Evolutionary conservation across 2,888 invertebrate genomes (phyloP).

Genomic region (Hymenopus coronatus): DNA sequence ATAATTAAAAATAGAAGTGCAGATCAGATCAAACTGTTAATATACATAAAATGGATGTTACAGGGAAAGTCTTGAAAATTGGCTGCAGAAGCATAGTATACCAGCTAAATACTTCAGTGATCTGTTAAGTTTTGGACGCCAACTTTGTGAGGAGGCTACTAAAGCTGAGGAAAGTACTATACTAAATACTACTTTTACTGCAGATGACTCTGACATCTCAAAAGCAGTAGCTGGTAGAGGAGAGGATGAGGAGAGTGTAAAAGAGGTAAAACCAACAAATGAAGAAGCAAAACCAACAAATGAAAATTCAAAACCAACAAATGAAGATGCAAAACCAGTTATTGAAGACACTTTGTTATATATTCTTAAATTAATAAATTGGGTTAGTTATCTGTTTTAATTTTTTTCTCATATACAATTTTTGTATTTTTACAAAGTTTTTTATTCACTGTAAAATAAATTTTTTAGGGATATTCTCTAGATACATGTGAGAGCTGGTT

Average conservation of each 20-base stretch:
- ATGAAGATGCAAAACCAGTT: neutral
- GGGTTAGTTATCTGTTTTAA: neutral
- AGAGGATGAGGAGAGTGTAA: neutral
- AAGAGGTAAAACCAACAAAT: neutral
- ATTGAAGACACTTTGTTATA: neutral
- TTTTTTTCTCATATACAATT: neutral
- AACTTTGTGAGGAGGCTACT: neutral
- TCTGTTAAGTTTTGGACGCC: slow-evolving; percentile 54
- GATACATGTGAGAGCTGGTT: slow-evolving; percentile 58
- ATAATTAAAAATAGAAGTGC: neutral
- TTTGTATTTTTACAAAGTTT: neutral
- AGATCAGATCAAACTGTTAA: neutral
- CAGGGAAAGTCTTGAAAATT: slow-evolving; percentile 47
- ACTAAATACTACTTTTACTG: neutral
- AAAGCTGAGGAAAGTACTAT: neutral
- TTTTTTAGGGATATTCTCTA: slow-evolving; percentile 46
- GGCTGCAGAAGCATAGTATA: slow-evolving; percentile 55
- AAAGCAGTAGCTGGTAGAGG: neutral
- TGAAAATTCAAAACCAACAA: too few relatives aligned
- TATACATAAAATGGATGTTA: neutral
- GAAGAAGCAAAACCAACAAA: too few relatives aligned
- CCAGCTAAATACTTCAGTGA: slow-evolving; percentile 52
- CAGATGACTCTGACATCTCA: neutral
- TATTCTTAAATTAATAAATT: neutral
- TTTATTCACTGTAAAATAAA: neutral